Evolutionary conservation across 2,888 invertebrate species (phyloP).

Genomic region (Stegophylla sp.): DNA sequence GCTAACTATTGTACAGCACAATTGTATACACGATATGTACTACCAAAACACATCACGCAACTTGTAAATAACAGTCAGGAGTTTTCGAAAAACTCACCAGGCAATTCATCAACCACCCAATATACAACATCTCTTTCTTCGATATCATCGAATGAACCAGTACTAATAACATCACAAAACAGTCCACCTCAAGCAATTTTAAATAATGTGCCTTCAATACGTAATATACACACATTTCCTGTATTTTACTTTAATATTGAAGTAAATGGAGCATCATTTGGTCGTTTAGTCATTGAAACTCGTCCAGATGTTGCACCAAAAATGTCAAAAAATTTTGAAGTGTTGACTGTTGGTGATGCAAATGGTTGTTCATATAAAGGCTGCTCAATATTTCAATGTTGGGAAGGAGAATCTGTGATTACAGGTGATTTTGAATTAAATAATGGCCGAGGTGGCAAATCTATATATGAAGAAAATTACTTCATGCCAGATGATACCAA

Average conservation of each 20-base stretch:
- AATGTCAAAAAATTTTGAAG: slow-evolving; percentile 81
- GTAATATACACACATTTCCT: slow-evolving; percentile 65
- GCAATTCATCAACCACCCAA: slow-evolving; percentile 47
- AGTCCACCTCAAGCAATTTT: slow-evolving; percentile 48
- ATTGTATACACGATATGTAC: slow-evolving; percentile 65
- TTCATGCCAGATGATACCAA: slow-evolving; percentile 84
- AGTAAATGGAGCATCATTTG: slow-evolving; percentile 74
- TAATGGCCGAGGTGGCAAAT: slow-evolving; percentile 80
- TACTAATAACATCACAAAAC: slow-evolving; percentile 50
- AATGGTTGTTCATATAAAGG: slow-evolving; percentile 78
- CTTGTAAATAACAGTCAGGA: slow-evolving; percentile 36
- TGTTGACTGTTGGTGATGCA: slow-evolving; percentile 75
- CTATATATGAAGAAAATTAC: slow-evolving; percentile 78
- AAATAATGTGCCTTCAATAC: slow-evolving; percentile 33
- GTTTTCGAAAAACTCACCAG: slow-evolving; percentile 43
- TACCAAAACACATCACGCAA: slow-evolving; percentile 52
- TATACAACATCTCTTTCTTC: slow-evolving; percentile 49
- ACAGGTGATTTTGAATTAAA: slow-evolving; percentile 79
- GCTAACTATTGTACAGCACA: slow-evolving; percentile 81
- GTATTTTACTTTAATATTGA: slow-evolving; percentile 80
- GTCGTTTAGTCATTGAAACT: slow-evolving; percentile 79
- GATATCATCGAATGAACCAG: slow-evolving; percentile 54
- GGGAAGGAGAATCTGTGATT: slow-evolving; percentile 82
- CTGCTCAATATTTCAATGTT: slow-evolving; percentile 81
- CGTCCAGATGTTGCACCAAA: slow-evolving; percentile 80